Percentiles rank a stretch among this genome's conserved stretches.
Evolutionary conservation across 2,797 vertebrate genomes (phyloP).

Genomic region (Lates japonicus): DNA sequence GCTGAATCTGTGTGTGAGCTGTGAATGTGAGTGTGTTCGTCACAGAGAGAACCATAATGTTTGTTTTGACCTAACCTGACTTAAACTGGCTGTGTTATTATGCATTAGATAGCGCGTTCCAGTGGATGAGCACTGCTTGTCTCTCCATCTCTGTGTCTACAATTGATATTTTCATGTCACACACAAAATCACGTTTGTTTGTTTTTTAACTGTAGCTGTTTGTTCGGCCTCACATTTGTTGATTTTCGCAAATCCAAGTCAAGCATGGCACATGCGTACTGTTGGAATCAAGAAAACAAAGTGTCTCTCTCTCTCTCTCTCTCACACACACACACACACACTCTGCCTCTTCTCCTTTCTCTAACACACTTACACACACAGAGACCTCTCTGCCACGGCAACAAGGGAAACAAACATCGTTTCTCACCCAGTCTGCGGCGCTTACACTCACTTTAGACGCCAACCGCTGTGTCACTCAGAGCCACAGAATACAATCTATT

Average conservation of each 20-base stretch:
- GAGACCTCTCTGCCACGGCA: slow-evolving; percentile 41
- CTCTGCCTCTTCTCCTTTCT: too few relatives aligned
- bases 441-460: slow-evolving; percentile 68
- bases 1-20: not conserved
- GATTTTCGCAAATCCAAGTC: slow-evolving; percentile 59
- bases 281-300: slow-evolving; percentile 60
- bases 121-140: not conserved
- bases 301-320: slow-evolving; percentile 18
- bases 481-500: slow-evolving; percentile 65
- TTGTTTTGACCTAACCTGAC: slow-evolving; percentile 27
- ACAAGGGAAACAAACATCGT: slow-evolving; percentile 73
- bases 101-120: slow-evolving; percentile 11
- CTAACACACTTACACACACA: slow-evolving; percentile 21
- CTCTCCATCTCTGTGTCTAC: slow-evolving; percentile 2
- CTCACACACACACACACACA: slow-evolving; percentile 9
- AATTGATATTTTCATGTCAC: slow-evolving; percentile 23
- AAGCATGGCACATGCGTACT: slow-evolving; percentile 51
- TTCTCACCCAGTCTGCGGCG: slow-evolving; percentile 67
- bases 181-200: slow-evolving; percentile 13
- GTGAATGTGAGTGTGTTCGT: slow-evolving; percentile 3
- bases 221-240: slow-evolving; percentile 46
- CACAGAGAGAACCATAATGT: not conserved
- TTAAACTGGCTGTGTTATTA: slow-evolving; percentile 15
- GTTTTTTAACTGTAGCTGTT: slow-evolving; percentile 23
- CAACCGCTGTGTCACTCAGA: slow-evolving; percentile 75